Evolutionary conservation across 2,888 invertebrate genomes (phyloP), one percentile per base, ranked within the genome.

Genomic region (Bombylius discolor): DNA sequence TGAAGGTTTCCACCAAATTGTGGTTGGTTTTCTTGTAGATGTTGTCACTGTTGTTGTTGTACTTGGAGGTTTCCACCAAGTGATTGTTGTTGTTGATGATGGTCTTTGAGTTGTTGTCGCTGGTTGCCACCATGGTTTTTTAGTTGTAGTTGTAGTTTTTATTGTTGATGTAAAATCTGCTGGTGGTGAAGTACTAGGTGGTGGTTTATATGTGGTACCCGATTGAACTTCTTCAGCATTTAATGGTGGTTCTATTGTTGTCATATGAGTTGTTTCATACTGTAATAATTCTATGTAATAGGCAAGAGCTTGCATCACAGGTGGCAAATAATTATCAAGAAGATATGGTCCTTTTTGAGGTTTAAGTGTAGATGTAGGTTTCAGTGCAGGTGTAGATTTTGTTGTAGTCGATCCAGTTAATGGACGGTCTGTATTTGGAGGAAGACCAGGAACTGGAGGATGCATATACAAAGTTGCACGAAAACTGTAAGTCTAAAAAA

Each of bases 261-360:
- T 73, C 50, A 64, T 64, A 51, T 65, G 62, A 3, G 69, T 51
- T 31, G 70, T 70, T 53, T 74, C 74, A 57, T 75, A 74, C 58
- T 73, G 72, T 55, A 74, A 61, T n/a, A 66, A 64, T 58, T 74
- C 75, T 45, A 73, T 72, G 49, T 72, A 73, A 60, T 74, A 75
- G 36, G 72, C 72, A 55, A 74, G 58, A 4, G 72, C 71, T 60
- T 75, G 75, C 74, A 74, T 75, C 13, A 68, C 68, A 5, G 72
- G 69, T 49, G 74, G 72, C 58, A 75, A 62, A 60, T 72, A 74
- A 58, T 68, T 73, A 31, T 67, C 65, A 36, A 72, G 61, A 51
- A 72, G 63, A 57, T 64, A 65, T 53, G 64, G 58, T 44, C 33
- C 45, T 14, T 31, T 51, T 14, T 14, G 49, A 5, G 11, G 14